These are phyloP conservation scores for Drosophila varians DNA, from an alignment of 1,140 invertebrate genomes.

Conservation along the genomic window DNA sequence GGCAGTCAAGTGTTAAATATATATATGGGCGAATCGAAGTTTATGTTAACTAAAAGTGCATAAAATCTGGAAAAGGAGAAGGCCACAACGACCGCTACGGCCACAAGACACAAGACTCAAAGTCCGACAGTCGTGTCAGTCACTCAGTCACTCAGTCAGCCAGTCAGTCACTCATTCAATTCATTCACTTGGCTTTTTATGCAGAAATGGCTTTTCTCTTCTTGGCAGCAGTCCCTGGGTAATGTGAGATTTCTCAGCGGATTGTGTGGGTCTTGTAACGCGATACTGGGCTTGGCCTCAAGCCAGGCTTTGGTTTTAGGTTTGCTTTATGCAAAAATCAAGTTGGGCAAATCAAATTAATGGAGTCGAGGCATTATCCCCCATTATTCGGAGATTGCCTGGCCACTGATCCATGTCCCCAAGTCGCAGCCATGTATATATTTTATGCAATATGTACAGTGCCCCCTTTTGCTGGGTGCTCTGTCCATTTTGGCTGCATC, in stretches of 20 bases:
- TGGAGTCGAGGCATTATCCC: slow-evolving; percentile 26
- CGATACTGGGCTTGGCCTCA: slow-evolving; percentile 25
- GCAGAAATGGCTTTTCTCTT: slow-evolving; percentile 54
- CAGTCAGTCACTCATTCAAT: slow-evolving; percentile 50
- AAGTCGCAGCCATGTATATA: slow-evolving; percentile 6
- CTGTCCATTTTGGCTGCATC: slow-evolving; percentile 12
- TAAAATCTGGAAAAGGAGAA: slow-evolving; percentile 64
- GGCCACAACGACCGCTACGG: slow-evolving; percentile 2
- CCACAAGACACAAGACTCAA: slow-evolving; percentile 16
- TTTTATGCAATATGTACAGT: slow-evolving; percentile 54
- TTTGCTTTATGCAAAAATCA: slow-evolving; percentile 1
- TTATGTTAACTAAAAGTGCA: slow-evolving; percentile 81
- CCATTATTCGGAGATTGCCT: slow-evolving; percentile 36
- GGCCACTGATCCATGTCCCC: slow-evolving; percentile 22
- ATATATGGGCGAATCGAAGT: slow-evolving; percentile 46
- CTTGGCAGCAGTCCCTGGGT: slow-evolving; percentile 36
- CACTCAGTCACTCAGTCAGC: slow-evolving; percentile 42
- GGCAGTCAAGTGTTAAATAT: slow-evolving; percentile 81
- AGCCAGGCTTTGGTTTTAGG: background rate
- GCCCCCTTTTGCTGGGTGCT: slow-evolving; percentile 37
- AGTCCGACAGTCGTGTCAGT: slow-evolving; percentile 50
- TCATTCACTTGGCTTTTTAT: slow-evolving; percentile 53
- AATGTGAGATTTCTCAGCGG: slow-evolving; percentile 32
- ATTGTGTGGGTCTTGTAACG: slow-evolving; percentile 38
- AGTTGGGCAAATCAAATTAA: slow-evolving; percentile 26